phyloP scores from a whole-genome alignment of 2,797 vertebrate genomes.

The Esox lucius region DNA sequence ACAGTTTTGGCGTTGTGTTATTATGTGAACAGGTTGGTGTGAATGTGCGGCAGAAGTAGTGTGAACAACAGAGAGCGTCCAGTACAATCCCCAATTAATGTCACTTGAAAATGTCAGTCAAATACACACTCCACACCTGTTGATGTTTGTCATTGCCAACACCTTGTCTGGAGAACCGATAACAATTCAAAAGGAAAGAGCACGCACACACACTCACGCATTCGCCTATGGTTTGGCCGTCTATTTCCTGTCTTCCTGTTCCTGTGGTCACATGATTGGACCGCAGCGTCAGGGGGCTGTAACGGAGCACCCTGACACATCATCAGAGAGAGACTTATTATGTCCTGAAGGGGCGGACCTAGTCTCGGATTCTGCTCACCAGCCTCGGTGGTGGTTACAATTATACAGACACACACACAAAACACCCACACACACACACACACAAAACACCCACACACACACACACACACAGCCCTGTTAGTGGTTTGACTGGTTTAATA shows the following conservation, averaged over 20 bases:
- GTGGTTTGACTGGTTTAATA: slow-evolving; percentile 23
- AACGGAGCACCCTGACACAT: neutral
- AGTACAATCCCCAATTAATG: neutral
- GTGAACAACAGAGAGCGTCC: neutral
- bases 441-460: too few species aligned
- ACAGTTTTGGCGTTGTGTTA: neutral
- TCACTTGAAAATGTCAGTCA: neutral
- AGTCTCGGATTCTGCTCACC: neutral
- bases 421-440: too few species aligned
- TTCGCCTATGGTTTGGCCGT: neutral
- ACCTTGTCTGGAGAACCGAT: neutral
- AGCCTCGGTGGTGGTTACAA: too few species aligned
- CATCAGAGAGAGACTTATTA: neutral
- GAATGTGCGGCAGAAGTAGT: neutral
- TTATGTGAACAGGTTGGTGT: neutral
- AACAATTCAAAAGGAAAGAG: neutral
- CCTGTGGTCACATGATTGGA: neutral
- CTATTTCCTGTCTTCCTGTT: neutral
- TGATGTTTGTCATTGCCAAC: neutral
- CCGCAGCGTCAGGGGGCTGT: neutral
- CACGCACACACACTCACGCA: neutral
- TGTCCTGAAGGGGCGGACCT: neutral
- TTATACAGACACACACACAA: too few species aligned
- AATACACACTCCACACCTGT: neutral
- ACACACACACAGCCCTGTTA: slow-evolving; percentile 12